phyloP scores from a whole-genome alignment of 1,140 invertebrate species.

The Oppia nitens region DNA sequence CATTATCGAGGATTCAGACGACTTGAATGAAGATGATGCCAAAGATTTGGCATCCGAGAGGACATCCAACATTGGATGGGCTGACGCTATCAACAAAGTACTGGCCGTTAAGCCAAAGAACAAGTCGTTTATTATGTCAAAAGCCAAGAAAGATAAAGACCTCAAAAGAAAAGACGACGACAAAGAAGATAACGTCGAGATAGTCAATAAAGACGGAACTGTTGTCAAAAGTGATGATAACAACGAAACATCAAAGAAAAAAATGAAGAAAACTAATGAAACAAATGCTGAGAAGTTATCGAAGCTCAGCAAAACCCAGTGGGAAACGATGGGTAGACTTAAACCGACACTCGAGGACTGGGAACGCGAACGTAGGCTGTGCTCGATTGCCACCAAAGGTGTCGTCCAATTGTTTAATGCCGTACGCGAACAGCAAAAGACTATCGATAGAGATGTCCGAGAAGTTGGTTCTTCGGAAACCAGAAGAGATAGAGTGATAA shows the following conservation, averaged over 20 bases:
- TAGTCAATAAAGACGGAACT: conserved; percentile 35
- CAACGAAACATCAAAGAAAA: conserved; percentile 27
- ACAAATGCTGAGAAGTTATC: conserved; percentile 14
- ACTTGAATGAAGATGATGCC: background rate
- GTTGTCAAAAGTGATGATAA: conserved; percentile 18
- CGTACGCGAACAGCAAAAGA: conserved; percentile 62
- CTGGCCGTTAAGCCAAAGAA: conserved; percentile 30
- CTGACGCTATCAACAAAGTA: background rate
- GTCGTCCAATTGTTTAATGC: conserved; percentile 83
- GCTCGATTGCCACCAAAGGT: conserved; percentile 68
- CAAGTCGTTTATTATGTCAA: conserved; percentile 47
- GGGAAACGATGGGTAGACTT: conserved; percentile 43
- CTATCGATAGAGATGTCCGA: conserved; percentile 44
- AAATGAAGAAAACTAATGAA: conserved; percentile 24
- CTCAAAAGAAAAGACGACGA: conserved; percentile 31
- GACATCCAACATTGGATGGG: background rate
- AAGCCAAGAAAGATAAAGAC: conserved; percentile 31
- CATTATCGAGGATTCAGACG: background rate
- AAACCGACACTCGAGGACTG: conserved; percentile 53
- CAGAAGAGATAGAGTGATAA: conserved; percentile 62
- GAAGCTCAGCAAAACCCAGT: conserved; percentile 34
- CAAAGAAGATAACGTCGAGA: conserved; percentile 25
- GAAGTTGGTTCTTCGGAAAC: conserved; percentile 54
- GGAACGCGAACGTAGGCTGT: conserved; percentile 50
- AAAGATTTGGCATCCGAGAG: background rate